phyloP scores from a whole-genome alignment of 1,140 invertebrate genomes.

The Rhizoglyphus robini region DNA sequence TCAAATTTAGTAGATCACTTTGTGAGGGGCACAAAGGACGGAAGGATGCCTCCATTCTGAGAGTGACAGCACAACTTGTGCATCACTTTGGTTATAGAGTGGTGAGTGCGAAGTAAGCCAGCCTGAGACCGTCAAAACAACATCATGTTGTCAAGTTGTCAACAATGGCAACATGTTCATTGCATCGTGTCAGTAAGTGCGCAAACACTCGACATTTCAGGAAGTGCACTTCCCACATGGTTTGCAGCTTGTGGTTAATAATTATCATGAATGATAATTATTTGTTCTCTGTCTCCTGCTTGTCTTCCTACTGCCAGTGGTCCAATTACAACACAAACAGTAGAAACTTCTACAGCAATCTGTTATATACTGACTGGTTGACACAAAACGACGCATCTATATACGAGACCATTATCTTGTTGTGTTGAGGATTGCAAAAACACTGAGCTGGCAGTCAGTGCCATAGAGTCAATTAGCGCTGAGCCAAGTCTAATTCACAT shows the following conservation, averaged over 20 bases:
- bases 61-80: too few relatives aligned
- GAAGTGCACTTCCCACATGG: neutral
- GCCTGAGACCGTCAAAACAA: neutral
- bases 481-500: neutral
- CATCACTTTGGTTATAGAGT: neutral
- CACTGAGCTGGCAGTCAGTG: too few relatives aligned
- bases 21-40: neutral
- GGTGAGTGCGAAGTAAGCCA: neutral
- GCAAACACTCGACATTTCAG: neutral
- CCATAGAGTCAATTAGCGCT: neutral
- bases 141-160: too few relatives aligned
- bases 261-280: too few relatives aligned
- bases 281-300: neutral
- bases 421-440: too few relatives aligned
- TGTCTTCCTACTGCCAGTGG: neutral
- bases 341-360: slow-evolving; percentile 2
- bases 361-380: neutral
- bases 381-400: neutral
- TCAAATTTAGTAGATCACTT: slow-evolving; percentile 6
- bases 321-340: neutral
- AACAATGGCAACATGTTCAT: too few relatives aligned
- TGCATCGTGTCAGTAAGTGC: neutral
- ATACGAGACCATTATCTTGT: neutral
- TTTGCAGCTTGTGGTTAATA: neutral
- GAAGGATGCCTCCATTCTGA: neutral